These are phyloP conservation scores for Decapterus maruadsi DNA, from an alignment of 2,797 vertebrate species.

Conservation along the genomic window DNA sequence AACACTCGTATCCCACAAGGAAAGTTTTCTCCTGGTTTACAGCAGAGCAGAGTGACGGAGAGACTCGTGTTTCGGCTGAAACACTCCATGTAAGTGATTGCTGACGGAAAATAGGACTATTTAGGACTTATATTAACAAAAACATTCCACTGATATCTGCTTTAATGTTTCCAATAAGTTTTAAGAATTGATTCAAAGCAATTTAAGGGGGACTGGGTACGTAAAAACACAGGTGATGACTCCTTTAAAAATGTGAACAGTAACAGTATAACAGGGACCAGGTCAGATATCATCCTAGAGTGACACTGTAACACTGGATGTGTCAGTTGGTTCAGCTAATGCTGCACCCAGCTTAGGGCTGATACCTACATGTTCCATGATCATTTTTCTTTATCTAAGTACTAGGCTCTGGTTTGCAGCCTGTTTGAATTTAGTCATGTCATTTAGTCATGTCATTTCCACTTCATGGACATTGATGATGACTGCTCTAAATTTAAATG, in stretches of 20 bases:
- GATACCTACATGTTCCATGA: neutral
- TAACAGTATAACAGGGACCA: neutral
- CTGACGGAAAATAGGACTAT: no score
- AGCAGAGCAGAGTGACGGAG: no score
- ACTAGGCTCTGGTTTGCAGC: slow-evolving; percentile 2
- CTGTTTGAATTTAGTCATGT: neutral
- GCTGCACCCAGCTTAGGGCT: neutral
- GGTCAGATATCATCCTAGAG: neutral
- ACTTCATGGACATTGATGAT: neutral
- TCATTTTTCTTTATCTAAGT: neutral
- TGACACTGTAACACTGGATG: neutral
- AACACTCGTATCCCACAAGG: no score
- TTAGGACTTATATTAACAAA: no score
- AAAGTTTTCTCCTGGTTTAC: no score
- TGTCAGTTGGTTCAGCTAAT: neutral
- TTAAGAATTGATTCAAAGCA: no score
- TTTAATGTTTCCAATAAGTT: no score
- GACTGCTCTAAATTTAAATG: neutral
- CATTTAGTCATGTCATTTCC: slow-evolving; percentile 7
- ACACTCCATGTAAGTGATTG: no score
- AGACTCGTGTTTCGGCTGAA: no score
- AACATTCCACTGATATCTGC: no score
- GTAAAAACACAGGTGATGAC: no score
- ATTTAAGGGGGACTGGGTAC: no score
- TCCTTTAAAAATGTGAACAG: neutral